These are phyloP conservation scores for Calyptommatus sinebrachiatus DNA, from an alignment of 2,113 vertebrate species.

Conservation along the genomic window DNA sequence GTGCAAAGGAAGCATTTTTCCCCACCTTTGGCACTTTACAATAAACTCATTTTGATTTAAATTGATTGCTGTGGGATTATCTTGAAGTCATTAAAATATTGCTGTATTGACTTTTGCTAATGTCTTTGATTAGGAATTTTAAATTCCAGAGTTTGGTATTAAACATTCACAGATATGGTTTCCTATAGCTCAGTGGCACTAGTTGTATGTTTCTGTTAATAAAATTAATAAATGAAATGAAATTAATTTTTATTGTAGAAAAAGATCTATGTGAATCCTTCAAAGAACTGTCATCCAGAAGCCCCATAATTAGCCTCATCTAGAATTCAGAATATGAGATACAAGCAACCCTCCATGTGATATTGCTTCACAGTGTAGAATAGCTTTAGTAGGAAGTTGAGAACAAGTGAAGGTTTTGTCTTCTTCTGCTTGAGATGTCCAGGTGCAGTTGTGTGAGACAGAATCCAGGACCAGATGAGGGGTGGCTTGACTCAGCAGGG, in stretches of 20 bases:
- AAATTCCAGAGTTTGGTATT: constrained; percentile 80
- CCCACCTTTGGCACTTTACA: constrained; percentile 80
- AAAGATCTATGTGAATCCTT: not conserved
- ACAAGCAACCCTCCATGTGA: too few species aligned
- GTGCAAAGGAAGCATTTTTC: constrained; percentile 74
- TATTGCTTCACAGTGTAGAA: too few species aligned
- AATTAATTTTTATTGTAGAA: constrained; percentile 52
- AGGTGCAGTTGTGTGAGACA: too few species aligned
- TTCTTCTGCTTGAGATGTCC: too few species aligned
- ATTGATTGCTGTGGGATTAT: constrained; percentile 91
- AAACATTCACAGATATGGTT: constrained; percentile 75
- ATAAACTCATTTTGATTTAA: constrained; percentile 83
- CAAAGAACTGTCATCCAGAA: not conserved
- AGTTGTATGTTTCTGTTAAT: constrained; percentile 70
- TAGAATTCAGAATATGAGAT: not conserved
- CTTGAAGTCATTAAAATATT: constrained; percentile 87
- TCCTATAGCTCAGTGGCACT: constrained; percentile 65
- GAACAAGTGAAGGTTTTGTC: too few species aligned
- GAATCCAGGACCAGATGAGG: too few species aligned
- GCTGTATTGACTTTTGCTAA: constrained; percentile 87
- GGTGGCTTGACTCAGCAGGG: too few species aligned
- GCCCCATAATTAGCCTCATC: not conserved
- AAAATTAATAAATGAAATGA: constrained; percentile 28
- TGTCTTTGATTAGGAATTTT: constrained; percentile 85
- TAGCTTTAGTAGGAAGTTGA: too few species aligned